Base-by-base conservation (phyloP, 2,113 vertebrate species). In the Cranoglanis bouderius region DNA sequence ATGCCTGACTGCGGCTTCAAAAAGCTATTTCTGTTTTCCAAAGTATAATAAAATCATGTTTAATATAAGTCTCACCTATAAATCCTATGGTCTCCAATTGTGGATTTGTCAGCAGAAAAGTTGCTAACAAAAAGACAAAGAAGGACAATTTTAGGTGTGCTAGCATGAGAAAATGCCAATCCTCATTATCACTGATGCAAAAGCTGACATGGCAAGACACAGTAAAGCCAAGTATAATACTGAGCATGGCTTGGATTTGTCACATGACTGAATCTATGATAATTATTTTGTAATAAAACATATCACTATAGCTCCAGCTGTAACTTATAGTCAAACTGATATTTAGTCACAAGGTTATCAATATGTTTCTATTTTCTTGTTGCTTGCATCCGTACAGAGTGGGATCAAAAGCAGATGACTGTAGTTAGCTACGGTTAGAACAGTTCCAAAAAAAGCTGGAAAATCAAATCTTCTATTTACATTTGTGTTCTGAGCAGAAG, bases 121-220 rank as follows among this genome's bases (percentile, higher is more conserved):
- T 74, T 91, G 90, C 90, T 72, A 84, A 87, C 89, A 86, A 86
- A 88, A 86, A 53, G 35, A 87, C 81, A 85, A 38, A 57, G 65
- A 55, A 38, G 57, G 70, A 72, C 59, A 85, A 88, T 87, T 90
- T 91, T 88, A 90, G 89, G 85, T 85, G 51, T 86, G 87, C 86
- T 88, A 86, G 61, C 80, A 87, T 88, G 72, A 88, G 88, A 90
- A 84, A 90, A 88, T 86, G 87, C 87, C 88, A 90, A 91, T 87
- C 89, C 87, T 90, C 80, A 87, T 90, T 89, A 88, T 86, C 86
- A 80, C 46, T 78, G 59, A 80, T 74, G 82, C 82, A 85, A 90
- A 84, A 86, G 90, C 90, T 90, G 90, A 91, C 88, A 72, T 77
- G 80, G 86, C 86, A 88, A 70, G 81, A 91, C 86, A 82, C 57